Base-by-base conservation (phyloP, 92 coral and sea anemone genomes). In the Virgularia gustaviana region DNA sequence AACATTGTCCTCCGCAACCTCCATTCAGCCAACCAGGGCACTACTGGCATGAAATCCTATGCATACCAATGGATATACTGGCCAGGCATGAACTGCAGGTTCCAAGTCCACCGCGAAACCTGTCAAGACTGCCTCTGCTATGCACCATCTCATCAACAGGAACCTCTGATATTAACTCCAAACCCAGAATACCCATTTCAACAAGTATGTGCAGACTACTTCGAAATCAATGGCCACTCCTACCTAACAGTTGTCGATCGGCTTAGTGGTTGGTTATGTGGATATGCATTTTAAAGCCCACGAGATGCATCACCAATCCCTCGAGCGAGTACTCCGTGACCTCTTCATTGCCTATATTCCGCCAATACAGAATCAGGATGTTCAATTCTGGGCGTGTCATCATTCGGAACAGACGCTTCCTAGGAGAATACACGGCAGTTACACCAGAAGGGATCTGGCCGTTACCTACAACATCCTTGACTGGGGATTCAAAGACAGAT, bases 241-340 rank as follows among this genome's bases (percentile, higher is more conserved):
- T 61, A 61, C 36, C 79, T 71, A 28, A 27, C 30, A 0, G 75
- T 80, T 0, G 73, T 77, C 9, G 85, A 72, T 36, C 79, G 68
- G 22, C 55, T 72, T 67, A 71, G 65, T 31, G 79, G 76, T 67
- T 80, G 55, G 75, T 65, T 80, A 2, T 75, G 73, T 16, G 44
- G 70, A 1, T 49, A 63, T 15, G 70, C 71, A 0, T 37, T 78
- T n/a, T 13, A 33, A 49, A 67, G 58, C 71, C n/a, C 67, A 61
- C 67, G 9, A 61, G 22, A 25, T 61, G 22, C 10, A 34, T 34
- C 67, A 61, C 10, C 41, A 30, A 10, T 31, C 60, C 27, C 60
- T 53, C 3, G 23, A 53, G 60, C 60, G 6, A 12, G 60, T 53
- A 18, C 23, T 53, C 67, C 42, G 67, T 24, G 44, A 31, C 67